Conservation (phyloP, 1,140 invertebrate species). For the Protaetia brevitarsis region DNA sequence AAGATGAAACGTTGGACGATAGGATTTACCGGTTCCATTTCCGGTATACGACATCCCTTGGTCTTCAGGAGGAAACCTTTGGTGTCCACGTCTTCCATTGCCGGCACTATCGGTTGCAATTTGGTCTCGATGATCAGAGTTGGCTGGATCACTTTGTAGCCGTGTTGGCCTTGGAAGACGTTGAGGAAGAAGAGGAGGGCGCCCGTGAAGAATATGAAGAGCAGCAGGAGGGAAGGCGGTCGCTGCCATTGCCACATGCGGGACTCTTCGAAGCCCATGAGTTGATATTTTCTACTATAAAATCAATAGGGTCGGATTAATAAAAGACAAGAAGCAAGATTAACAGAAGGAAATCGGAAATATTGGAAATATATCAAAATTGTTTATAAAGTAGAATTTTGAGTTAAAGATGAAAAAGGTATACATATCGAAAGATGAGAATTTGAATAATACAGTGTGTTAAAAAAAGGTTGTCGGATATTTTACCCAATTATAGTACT, state of each 20-base stretch:
- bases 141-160: neutral
- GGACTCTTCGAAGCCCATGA: neutral
- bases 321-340: neutral
- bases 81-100: neutral
- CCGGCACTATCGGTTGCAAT: neutral
- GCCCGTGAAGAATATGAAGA: neutral
- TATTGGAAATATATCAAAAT: no score
- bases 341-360: no score
- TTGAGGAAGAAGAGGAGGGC: neutral
- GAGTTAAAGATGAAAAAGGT: no score
- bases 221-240: neutral
- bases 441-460: no score
- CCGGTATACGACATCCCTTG: constrained; percentile 74
- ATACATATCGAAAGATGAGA: no score
- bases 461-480: no score
- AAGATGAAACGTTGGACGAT: constrained; percentile 52
- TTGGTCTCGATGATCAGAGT: neutral
- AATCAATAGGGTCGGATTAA: neutral
- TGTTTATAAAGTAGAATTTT: no score
- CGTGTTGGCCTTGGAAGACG: neutral
- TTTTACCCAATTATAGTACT: no score
- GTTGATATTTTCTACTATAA: neutral
- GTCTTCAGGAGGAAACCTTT: constrained; percentile 63
- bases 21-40: constrained; percentile 67
- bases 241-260: constrained; percentile 4